phyloP scores from a whole-genome alignment of 2,113 vertebrate genomes.

The Pedionomus torquatus region DNA sequence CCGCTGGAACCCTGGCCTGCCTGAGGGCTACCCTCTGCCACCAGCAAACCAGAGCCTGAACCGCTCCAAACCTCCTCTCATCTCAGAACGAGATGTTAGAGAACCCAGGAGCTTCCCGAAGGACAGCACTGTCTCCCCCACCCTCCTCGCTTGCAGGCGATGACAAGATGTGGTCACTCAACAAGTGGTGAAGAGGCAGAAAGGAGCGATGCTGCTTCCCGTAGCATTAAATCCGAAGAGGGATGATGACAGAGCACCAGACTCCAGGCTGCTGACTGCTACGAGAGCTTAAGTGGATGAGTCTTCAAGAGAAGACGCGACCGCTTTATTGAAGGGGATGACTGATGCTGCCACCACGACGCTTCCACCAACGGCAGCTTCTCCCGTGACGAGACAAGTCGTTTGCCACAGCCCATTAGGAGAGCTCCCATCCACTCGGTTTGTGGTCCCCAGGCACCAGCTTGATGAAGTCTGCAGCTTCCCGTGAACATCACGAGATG shows the following conservation, averaged over 20 bases:
- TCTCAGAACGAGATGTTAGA: background rate
- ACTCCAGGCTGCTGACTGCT: background rate
- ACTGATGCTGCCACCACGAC: background rate
- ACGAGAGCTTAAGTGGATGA: background rate
- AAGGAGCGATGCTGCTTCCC: background rate
- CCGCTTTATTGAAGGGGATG: background rate
- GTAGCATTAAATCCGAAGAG: background rate
- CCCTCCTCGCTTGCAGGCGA: background rate
- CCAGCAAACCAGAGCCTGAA: background rate
- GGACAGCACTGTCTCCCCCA: background rate
- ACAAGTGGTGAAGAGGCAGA: background rate
- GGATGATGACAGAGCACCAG: constrained; percentile 28
- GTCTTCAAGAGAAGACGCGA: background rate
- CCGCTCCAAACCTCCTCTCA: background rate
- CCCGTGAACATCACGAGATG: background rate
- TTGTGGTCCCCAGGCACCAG: background rate
- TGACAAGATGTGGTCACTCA: constrained; percentile 13
- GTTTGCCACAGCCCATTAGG: background rate
- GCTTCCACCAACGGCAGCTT: background rate
- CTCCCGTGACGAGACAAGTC: background rate
- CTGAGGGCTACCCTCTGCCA: background rate
- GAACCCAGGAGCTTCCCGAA: background rate
- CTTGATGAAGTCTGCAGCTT: background rate
- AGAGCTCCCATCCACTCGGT: background rate
- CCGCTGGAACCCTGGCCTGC: background rate